Base-by-base conservation (phyloP, 2,113 vertebrate species). In the Zosterops pallidus region DNA sequence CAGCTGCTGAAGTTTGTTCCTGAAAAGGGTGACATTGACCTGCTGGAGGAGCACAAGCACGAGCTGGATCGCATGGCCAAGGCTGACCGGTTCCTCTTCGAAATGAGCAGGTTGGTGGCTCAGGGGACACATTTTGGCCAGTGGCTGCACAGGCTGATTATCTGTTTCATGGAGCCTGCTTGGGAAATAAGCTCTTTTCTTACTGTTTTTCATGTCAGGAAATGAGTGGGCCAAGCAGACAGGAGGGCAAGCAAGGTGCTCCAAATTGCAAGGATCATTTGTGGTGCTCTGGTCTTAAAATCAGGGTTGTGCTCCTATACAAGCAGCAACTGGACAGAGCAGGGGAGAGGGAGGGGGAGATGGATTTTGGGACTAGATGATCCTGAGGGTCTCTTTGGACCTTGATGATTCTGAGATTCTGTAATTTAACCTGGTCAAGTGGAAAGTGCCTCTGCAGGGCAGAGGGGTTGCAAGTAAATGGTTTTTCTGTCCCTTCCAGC, bases 61-160 rank as follows among this genome's bases (percentile, higher is more conserved):
- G 99, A 99, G 88, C 97, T 99, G 68, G 99, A 99, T 91, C 98
- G 99, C 44, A 99, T 99, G 99, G 99, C 99, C 79, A 99, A 99
- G 97, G 98, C 99, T 6, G 99, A 99, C 91, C 97, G 99, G 47
- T 99, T 99, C 97, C 98, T 99, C 94, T 99, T 99, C 4, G 99
- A 99, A 97, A 99, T 99, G 99, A 99, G 99, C 99, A 98, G 99
- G 99, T 99, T 77, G 64, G 89, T 92, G 76, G 8, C 78, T 26
- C 62, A n/a, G 28, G 75, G 50, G 12, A 79, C 60, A 15, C 0
- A 0, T 39, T 84, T 47, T 71, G 56, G 52, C 15, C 52, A 67
- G 37, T 53, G 56, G 12, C 65, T 89, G 37, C 68, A 62, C 0
- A 0, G 52, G 28, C 20, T 76, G 50, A 14, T 26, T 1, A 29